Base-by-base conservation (phyloP, 2,888 invertebrate genomes). In the Lasioglossum figueresi region DNA sequence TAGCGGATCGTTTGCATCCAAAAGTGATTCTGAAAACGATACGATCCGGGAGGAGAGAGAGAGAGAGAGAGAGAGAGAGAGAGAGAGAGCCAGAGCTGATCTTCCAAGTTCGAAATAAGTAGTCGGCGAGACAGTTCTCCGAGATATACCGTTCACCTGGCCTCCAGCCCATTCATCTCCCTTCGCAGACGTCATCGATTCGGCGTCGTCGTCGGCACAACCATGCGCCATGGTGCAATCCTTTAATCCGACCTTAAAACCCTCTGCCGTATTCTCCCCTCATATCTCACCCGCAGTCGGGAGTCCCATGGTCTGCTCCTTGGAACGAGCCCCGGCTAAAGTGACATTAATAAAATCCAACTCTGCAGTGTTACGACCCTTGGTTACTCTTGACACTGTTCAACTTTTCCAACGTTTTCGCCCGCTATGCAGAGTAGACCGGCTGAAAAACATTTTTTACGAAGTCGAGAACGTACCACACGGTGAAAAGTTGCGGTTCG, bases 191-290 rank as follows among this genome's bases (percentile, higher is more conserved):
- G 76, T 80, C 82, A 80, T 82, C 90, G 84, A 88, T 85, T 83
- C 83, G 66, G 74, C 76, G 82, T 37, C 76, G 70, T 34, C 76
- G 70, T 37, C 75, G 59, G 31, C 48, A n/a, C 43, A 74, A 72
- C 79, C 77, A 52, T 73, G 66, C 87, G 73, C 77, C 76, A 80
- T 66, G 66, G 59, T 80, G 79, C 88, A 77, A 89, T 85, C 86
- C 86, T 81, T 86, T 89, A 90, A 90, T 89, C 88, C 90, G 45
- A 63, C 77, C 88, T 74, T 88, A 90, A 90, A 80, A 83, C 84
- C 83, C 82, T 88, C 85, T 16, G 79, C 75, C 78, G 83, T 87
- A 89, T 89, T 87, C 82, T 71, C 70, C 23, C 59, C 71, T 66
- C 79, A 45, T 78, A 76, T 80, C 75, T 80, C 86, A 48, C 73